Evolutionary conservation across 2,113 vertebrate species (phyloP), one percentile per base, ranked within the genome.

Genomic region (Scomber scombrus): DNA sequence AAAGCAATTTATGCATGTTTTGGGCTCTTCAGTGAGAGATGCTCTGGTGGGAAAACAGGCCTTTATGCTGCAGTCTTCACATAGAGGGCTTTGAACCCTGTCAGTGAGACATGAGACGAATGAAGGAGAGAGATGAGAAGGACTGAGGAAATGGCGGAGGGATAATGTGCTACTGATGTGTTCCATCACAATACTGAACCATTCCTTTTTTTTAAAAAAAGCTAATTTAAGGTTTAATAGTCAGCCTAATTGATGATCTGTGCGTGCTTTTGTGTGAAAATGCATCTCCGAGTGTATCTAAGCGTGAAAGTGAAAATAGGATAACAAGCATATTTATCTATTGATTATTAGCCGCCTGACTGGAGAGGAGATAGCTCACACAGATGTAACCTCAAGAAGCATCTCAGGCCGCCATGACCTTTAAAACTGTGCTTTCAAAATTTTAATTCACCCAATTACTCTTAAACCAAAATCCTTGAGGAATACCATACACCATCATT

Each of bases 381-480:
- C 43, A 45, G 63, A 68, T 76, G 82, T 82, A 87, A 91, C 86
- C 81, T 84, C 67, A 15, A 57, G 80, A 70, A 68, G 85, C 78
- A 81, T 82, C 88, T 77, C 76, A 90, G 84, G 91, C 85, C 82
- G 61, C 73, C 69, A 34, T 89, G 89, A 92, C 92, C 88, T 92
- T 93, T 90, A 82, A 82, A 87, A 68, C 71, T 82, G 72, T 85
- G 76, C 80, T 92, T 90, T 91, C 64, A 85, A 86, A 87, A 88
- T 86, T 88, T 66, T 34, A 76, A 75, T 62, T 75, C 46, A 18
- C 60, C 80, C 71, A 71, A 63, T 84, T 66, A 78, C 60, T 79
- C 61, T 65, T 19, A 63, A 80, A 88, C 50, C 63, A 21, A 47
- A 65, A 45, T 78, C 76, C 52, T 68, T 19, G 29, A 76, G 67